A percentile compares a stretch with the other conserved stretches of the same genome.
Conservation (phyloP, 2,797 vertebrate genomes). For the Tiaroga cobitis region DNA sequence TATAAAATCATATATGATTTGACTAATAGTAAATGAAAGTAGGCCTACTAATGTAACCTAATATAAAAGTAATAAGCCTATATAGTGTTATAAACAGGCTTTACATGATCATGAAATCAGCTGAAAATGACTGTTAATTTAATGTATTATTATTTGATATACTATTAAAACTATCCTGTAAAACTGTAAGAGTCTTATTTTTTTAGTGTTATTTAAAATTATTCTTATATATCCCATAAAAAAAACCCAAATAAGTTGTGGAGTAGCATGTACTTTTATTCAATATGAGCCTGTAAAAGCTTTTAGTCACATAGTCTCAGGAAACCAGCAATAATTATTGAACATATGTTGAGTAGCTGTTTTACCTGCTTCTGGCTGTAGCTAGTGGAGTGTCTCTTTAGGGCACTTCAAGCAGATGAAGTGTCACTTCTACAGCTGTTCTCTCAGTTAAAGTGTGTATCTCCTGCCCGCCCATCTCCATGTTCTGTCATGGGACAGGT, state of each 20-base stretch:
- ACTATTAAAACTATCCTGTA: not conserved
- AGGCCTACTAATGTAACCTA: not conserved
- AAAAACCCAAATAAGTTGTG: too few relatives aligned
- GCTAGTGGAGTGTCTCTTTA: constrained; percentile 1
- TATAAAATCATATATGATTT: not conserved
- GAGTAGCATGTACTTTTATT: not conserved
- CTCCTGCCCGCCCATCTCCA: constrained; percentile 52
- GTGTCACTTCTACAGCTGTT: constrained; percentile 17
- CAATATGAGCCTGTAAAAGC: not conserved
- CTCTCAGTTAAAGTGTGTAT: constrained; percentile 31
- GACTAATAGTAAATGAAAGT: not conserved
- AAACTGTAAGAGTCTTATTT: not conserved
- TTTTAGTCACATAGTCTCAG: not conserved
- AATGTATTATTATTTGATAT: not conserved
- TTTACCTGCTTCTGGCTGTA: not conserved
- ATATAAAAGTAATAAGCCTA: not conserved
- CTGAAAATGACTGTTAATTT: not conserved
- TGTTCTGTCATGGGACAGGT: constrained; percentile 78
- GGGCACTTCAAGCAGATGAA: constrained; percentile 36
- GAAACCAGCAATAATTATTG: not conserved
- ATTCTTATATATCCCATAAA: not conserved
- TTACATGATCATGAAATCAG: not conserved
- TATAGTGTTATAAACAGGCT: not conserved
- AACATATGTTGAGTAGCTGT: not conserved
- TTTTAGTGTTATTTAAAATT: not conserved